Conservation (phyloP, 2,797 vertebrate species). For the Buceros bicornis region DNA sequence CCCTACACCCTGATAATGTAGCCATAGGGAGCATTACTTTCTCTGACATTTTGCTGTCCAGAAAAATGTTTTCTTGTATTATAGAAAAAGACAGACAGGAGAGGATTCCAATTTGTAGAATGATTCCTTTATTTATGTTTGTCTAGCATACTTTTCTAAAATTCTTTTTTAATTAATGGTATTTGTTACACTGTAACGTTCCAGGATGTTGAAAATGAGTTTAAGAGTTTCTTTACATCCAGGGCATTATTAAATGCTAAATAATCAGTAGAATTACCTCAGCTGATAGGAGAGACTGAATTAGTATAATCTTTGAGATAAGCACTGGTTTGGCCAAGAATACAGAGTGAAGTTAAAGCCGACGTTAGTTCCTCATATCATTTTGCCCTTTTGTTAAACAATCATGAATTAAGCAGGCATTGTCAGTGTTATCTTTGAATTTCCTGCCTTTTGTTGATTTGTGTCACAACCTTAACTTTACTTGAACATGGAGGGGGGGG, state of each 20-base stretch:
- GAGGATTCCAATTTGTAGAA: background rate
- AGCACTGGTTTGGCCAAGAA: background rate
- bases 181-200: background rate
- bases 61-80: background rate
- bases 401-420: slow-evolving; percentile 30
- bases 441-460: slow-evolving; percentile 51
- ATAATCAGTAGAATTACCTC: background rate
- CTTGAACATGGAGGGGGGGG: background rate
- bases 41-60: background rate
- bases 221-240: background rate
- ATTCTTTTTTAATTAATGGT: background rate
- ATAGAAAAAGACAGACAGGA: background rate
- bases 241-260: background rate
- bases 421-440: slow-evolving; percentile 7
- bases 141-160: background rate
- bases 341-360: background rate
- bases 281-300: background rate
- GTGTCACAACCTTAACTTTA: slow-evolving; percentile 29
- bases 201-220: background rate
- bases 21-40: background rate
- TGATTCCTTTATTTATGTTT: background rate
- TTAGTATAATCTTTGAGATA: background rate
- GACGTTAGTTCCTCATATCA: background rate
- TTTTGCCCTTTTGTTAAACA: slow-evolving; percentile 9
- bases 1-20: background rate